Base-by-base conservation (phyloP, 2,113 vertebrate genomes). In the Hippocampus mohnikei region DNA sequence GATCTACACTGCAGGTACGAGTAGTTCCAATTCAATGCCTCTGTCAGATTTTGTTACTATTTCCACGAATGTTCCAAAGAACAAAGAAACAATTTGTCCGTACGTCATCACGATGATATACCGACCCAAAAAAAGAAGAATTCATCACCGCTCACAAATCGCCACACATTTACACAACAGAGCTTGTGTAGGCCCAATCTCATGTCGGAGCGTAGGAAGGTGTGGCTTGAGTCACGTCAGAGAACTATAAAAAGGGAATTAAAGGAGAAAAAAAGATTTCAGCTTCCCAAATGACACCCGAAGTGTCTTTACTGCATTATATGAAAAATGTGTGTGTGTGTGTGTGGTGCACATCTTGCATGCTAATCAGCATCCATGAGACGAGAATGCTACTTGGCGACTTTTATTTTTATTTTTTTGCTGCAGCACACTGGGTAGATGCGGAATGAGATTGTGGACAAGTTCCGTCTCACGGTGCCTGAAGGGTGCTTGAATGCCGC, bases 191-290 rank as follows among this genome's bases (percentile, higher is more conserved):
- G 77, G 77, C 71, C 60, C 65, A 23, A 9, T 67, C 66, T 42
- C 46, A 13, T 60, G 33, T 68, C 40, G 56, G 53, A 69, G 78
- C 27, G 67, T 77, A 74, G 84, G 81, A 69, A 76, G 77, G 71
- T 76, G 75, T 12, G 56, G 33, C 48, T 41, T 6, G 53, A 65
- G 42, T 68, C 66, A 75, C 67, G 66, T 58, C 67, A 73, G 59
- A 64, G 72, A 56, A 70, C 48, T 29, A 53, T 70, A 2, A 21
- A 52, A 59, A 73, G 62, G 42, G 4, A 33, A 10, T 3, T 25
- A 42, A 44, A 52, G 16, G 55, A 68, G 52, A 52, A 33, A 25
- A 27, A 11, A 8, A 50, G 12, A 50, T 40, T 66, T 74, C 50
- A 72, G 74, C 69, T 76, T 66, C 65, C 40, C 70, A 59, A 21